phyloP scores from a whole-genome alignment of 1,140 invertebrate species.

The Drosophila setifemur region DNA sequence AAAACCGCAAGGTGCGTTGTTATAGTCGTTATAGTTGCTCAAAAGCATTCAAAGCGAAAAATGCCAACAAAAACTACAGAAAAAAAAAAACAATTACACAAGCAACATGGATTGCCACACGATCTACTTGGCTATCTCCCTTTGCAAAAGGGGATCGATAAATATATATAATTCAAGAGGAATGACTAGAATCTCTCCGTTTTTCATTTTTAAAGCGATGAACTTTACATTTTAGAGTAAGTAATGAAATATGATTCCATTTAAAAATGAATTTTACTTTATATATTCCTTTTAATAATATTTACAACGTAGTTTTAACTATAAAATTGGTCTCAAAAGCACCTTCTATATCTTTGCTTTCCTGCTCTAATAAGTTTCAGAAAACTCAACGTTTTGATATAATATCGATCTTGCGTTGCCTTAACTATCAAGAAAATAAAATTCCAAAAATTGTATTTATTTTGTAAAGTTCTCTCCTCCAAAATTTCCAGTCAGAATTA shows the following conservation, averaged over 20 bases:
- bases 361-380: too few relatives aligned
- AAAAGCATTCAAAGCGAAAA: conserved; percentile 50
- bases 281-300: too few relatives aligned
- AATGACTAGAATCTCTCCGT: too few relatives aligned
- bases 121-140: neutral
- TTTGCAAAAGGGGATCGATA: neutral
- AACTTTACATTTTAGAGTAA: too few relatives aligned
- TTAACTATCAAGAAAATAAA: neutral
- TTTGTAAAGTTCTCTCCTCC: neutral
- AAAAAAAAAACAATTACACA: conserved; percentile 22
- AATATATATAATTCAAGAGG: too few relatives aligned
- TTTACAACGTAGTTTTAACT: too few relatives aligned
- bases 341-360: too few relatives aligned
- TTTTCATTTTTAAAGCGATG: too few relatives aligned
- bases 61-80: neutral
- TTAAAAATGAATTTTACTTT: too few relatives aligned
- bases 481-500: conserved; percentile 4
- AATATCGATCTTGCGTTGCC: neutral
- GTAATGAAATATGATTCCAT: too few relatives aligned
- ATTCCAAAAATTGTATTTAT: neutral
- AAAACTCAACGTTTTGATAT: too few relatives aligned
- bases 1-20: conserved; percentile 76
- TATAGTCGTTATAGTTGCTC: conserved; percentile 58
- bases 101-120: conserved; percentile 1
- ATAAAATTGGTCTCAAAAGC: too few relatives aligned